Evolutionary conservation across 2,888 invertebrate genomes (phyloP), one percentile per base, ranked within the genome.

Genomic region (Anthophora plumipes): DNA sequence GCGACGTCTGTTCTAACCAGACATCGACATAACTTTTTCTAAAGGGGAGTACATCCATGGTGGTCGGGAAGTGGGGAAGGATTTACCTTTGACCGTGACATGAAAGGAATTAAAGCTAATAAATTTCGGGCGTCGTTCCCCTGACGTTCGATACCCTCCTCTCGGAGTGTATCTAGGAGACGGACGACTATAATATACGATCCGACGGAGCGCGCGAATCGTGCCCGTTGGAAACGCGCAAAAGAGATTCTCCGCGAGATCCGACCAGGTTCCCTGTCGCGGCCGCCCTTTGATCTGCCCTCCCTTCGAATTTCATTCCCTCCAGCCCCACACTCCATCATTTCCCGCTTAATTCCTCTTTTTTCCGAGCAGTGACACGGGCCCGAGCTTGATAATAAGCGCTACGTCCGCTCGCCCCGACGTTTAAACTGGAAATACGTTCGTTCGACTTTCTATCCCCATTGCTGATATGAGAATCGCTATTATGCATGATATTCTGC

Each of bases 31-130:
- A 39, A 20, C 46, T 46, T 43, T 69, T 71, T 57, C 46, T 31
- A 22, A 69, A 37, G 57, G 31, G 12, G n/a, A 41, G 41, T 4
- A 25, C 25, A 43, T 31, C 55, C 22, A n/a, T 11, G 39, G 31
- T 31, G 46, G 31, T 31, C 31, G 1, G 31, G 31, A 31, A 20
- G 12, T 66, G 55, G 63, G 64, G n/a, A n/a, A n/a, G n/a, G 82
- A 82, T 82, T 82, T 82, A 83, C 75, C 86, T 81, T 81, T 82
- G 84, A 82, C 84, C 77, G 77, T 74, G 78, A 72, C 83, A 80
- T 77, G 85, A 85, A 85, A 85, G 86, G 86, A 89, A 88, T 88
- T 88, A 88, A 64, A 80, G 83, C 80, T 88, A 89, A 88, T 86
- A 89, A 88, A 89, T 88, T 87, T 85, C 69, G 72, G 75, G 60